Evolutionary conservation across 2,888 invertebrate genomes (phyloP), one percentile per base, ranked within the genome.

Genomic region (Dynastes hyllus): DNA sequence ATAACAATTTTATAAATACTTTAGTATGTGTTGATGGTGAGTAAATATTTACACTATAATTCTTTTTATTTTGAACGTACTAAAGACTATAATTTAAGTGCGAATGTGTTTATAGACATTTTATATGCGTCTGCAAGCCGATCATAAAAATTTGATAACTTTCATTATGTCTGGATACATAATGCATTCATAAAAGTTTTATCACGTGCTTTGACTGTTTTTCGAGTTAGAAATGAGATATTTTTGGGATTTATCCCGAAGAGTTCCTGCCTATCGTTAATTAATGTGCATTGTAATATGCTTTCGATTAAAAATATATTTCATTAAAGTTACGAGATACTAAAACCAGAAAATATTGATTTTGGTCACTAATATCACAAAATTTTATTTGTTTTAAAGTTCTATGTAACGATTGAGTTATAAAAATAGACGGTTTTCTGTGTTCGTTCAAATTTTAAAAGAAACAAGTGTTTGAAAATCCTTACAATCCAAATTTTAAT

Each of bases 171-270:
- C 53, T 55, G 58, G 51, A 58, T 55, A 58, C 22, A 55, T 13
- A 71, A 58, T 58, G 58, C 22, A n/a, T 71, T 58, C 40, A 58
- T 71, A 71, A 71, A 71, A 71, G 58, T 58, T 71, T 71, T 71
- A 71, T 71, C 58, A n/a, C 58, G 22, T 37, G 11, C 55, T 55
- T 16, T 55, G 58, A 16, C 27, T 71, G 37, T 37, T 37, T 55
- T 58, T 37, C 58, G n/a, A 11, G 9, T 16, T 55, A n/a, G 22
- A 71, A 16, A 55, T 16, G 40, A 53, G 16, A 53, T 53, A 53
- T 53, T n/a, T 53, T 16, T 16, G 53, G 16, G 53, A 53, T 53
- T 53, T 53, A 53, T 53, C n/a, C n/a, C 53, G 16, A n/a, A n/a
- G 16, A 0, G 16, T 45, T 45, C 9, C 8, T 45, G 45, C 0